Base-by-base conservation (phyloP, 2,888 invertebrate species). In the Cephus runcator region DNA sequence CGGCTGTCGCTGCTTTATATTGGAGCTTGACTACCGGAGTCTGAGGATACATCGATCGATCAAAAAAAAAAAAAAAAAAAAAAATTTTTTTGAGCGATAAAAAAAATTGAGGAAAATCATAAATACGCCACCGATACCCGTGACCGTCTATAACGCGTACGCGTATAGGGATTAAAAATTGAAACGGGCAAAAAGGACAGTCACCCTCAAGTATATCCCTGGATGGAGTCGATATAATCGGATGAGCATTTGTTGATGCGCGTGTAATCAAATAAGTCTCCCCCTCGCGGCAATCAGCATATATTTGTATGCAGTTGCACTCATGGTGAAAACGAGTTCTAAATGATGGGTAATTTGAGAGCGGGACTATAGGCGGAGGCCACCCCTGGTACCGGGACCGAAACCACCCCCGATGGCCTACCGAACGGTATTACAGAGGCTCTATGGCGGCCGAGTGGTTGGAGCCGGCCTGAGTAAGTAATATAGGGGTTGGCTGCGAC, bases 321-420 rank as follows among this genome's bases (percentile, higher is more conserved):
- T 87, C 86, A 83, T 85, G 85, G 87, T 86, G 89, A 90, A 88
- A 90, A 89, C 88, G 90, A 90, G 89, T 88, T 90, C 88, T 89
- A 90, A 90, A 90, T 88, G 90, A 89, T 85, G 88, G 90, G 90
- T 90, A 90, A 91, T 90, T 90, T 89, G 88, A 90, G 89, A 82
- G 82, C 78, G 81, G 79, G 81, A 79, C 79, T 31, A 79, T 80
- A 77, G 80, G 80, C 79, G 73, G 77, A 71, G 30, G 78, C 80
- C 81, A 83, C 83, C 81, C 82, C 84, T 82, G 79, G 79, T 77
- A 40, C 75, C 71, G 76, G 75, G 80, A 82, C 82, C 83, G 71
- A 31, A 71, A 12, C 12, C 33, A 71, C 31, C 71, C 71, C 71
- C 34, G 23, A 33, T 15, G 71, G 71, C 71, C 71, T 31, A 31